Evolutionary conservation across 2,113 vertebrate species (phyloP), one percentile per base, ranked within the genome.

Genomic region (Pseudolaguvia tuberculata): DNA sequence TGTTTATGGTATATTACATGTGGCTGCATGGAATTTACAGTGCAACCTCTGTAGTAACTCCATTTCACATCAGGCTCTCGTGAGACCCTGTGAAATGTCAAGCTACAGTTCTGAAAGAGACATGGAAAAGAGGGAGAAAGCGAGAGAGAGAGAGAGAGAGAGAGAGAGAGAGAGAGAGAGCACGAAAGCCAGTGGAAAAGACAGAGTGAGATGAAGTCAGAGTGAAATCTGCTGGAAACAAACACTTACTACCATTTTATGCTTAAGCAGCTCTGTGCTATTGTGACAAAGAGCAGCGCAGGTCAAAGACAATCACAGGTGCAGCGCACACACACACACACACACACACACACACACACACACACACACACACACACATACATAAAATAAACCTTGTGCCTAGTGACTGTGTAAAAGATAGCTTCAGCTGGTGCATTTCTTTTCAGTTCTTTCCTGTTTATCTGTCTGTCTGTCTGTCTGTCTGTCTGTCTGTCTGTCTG

Each of bases 11-110:
- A 94, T 95, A 94, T 96, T 96, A 95, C 96, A 94, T 93, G 89
- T 83, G 94, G 93, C 95, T 96, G 95, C 91, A 91, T 95, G 95
- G 94, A 98, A 98, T 98, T 98, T 98, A 95, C 96, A 94, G 95
- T 95, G 94, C 91, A 93, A 89, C 93, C 93, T 92, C 93, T 92
- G 93, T 94, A 93, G 93, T 94, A 94, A 97, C 96, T 96, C 94
- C 93, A 97, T 99, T 96, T 96, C 93, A 90, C 91, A 91, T 90
- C 88, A 91, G 91, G 87, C 91, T 98, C 95, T 94, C 96, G 68
- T 6, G 96, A 95, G 96, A 96, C 92, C 91, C 86, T 89, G 90
- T 83, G 93, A 99, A 99, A 99, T 99, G 96, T 98, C 96, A 99
- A 95, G 93, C 95, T 92, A 90, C 93, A 92, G 92, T 92, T 93